These are phyloP conservation scores for Malurus melanocephalus DNA, from an alignment of 2,113 vertebrate genomes.

Conservation along the genomic window DNA sequence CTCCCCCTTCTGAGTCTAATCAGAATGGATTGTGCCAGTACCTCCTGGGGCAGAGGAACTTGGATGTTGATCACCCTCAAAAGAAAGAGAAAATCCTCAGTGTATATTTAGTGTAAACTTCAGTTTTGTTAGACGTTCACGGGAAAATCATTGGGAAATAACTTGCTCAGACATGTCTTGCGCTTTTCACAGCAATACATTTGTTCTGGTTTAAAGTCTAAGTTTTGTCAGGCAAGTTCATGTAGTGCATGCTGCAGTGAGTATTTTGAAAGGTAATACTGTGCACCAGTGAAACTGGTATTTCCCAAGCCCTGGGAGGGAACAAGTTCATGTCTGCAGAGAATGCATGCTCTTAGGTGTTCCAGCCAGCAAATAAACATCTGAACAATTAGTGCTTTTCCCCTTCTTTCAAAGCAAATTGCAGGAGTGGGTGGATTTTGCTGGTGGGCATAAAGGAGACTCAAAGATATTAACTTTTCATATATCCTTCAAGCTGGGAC, in stretches of 20 bases:
- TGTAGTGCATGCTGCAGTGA: neutral
- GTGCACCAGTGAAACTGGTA: neutral
- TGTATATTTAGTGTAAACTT: conserved; percentile 34
- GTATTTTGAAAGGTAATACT: neutral
- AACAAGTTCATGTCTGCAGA: neutral
- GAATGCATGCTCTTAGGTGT: neutral
- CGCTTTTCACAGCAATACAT: neutral
- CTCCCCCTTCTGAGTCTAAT: conserved; percentile 1
- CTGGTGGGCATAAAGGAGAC: neutral
- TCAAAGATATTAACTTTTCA: neutral
- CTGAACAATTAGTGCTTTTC: neutral
- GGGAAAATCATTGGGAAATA: neutral
- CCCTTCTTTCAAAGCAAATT: conserved; percentile 33
- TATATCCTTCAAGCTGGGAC: neutral
- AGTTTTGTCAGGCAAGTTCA: neutral
- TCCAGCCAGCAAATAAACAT: neutral
- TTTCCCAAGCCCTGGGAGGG: neutral
- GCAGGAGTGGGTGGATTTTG: conserved; percentile 16
- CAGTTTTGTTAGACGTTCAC: neutral
- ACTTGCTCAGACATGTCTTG: neutral
- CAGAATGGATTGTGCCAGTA: conserved; percentile 29
- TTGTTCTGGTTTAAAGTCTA: neutral
- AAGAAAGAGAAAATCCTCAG: conserved; percentile 9
- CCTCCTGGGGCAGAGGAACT: conserved; percentile 28
- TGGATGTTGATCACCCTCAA: conserved; percentile 2